Conservation (phyloP, 1,140 invertebrate species). For the Batillaria attramentaria region DNA sequence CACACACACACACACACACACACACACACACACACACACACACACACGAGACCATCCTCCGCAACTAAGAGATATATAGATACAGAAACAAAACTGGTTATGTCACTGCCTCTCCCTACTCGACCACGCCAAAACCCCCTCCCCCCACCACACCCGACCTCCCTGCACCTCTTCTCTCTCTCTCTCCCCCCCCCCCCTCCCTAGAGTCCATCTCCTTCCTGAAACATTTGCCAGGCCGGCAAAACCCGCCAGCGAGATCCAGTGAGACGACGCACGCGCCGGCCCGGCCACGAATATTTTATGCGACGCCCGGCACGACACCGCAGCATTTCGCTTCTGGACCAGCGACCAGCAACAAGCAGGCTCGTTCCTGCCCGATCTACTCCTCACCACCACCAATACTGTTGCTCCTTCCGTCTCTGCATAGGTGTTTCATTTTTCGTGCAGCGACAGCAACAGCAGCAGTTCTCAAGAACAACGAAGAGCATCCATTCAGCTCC, state of each 20-base stretch:
- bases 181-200: conserved; percentile 9
- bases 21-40: background rate
- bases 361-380: background rate
- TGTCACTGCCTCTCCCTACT: background rate
- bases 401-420: background rate
- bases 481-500: background rate
- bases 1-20: background rate
- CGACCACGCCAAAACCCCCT: background rate
- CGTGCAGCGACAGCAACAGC: background rate
- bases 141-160: background rate
- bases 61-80: background rate
- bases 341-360: background rate
- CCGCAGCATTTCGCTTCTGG: background rate
- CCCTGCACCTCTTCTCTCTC: background rate
- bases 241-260: background rate
- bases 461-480: background rate
- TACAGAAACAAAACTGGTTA: background rate
- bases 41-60: background rate
- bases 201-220: background rate
- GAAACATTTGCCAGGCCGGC: background rate
- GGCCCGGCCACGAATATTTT: conserved; percentile 19
- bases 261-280: background rate
- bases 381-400: background rate
- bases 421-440: background rate
- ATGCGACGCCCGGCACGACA: background rate